Evolutionary conservation across 2,888 invertebrate species (phyloP), one percentile per base, ranked within the genome.

Genomic region (Macrophya alboannulata): DNA sequence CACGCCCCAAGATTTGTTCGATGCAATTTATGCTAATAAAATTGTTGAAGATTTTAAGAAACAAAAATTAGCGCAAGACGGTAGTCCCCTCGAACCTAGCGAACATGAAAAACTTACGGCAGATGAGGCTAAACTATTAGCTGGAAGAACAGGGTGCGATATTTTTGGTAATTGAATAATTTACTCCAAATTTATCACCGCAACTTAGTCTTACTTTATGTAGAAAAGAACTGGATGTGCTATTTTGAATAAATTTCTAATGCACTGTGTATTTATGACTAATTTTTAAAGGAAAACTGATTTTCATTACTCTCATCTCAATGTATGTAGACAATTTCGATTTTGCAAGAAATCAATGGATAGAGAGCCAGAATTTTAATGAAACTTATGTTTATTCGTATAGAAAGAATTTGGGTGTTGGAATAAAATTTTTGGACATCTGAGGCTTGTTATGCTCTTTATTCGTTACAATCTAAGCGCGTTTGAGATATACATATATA

Each of bases 91-190:
- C 65, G 96, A 97, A 87, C 97, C 98, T 0, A 97, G 96, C 0
- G 94, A 95, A 55, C 95, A 96, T 83, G 98, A 98, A 93, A 95
- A 94, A 89, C 92, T 97, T 59, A 96, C 96, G 17, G 93, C 97
- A 0, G 95, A 97, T 86, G 96, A 97, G 92, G 98, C 98, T 0
- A 95, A 95, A 87, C 92, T 94, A 0, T 95, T 94, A 89, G 97
- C 98, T 0, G 95, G 96, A 90, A 95, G 95, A 94, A 97, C 97
- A 15, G 98, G 98, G 86, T 95, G 96, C n/a, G 98, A 98, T 94
- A 95, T 98, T 90, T 97, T 97, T 72, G 76, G 76, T 55, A 45
- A 84, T 6, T 84, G 45, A 81, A 5, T 51, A 1, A 12, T 48
- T 25, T 71, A 72, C 25, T 72, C 40, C 15, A 3, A n/a, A 6